Conservation (phyloP, 2,888 invertebrate genomes). For the Euphydryas editha region DNA sequence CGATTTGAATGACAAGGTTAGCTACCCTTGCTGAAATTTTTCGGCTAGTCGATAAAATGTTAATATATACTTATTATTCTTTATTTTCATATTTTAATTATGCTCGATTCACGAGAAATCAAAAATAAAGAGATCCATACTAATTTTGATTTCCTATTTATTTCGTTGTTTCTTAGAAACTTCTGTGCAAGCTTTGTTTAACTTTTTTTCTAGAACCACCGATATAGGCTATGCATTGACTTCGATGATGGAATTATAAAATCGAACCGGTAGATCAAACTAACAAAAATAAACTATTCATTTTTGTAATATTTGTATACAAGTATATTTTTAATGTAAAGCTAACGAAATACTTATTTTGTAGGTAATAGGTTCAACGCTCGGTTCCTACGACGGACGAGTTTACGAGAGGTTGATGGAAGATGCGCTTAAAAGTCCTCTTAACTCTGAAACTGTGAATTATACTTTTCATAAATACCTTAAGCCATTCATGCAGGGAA, state of each 20-base stretch:
- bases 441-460: conserved; percentile 91
- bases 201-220: too few species aligned
- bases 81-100: not conserved
- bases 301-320: too few species aligned
- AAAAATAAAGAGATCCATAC: too few species aligned
- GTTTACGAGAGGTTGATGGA: conserved; percentile 91
- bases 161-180: too few species aligned
- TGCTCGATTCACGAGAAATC: too few species aligned
- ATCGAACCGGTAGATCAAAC: too few species aligned
- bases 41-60: not conserved
- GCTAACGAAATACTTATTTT: not conserved
- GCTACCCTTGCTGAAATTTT: not conserved
- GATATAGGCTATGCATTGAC: too few species aligned
- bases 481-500: conserved; percentile 89
- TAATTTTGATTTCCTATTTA: too few species aligned
- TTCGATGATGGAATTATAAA: too few species aligned
- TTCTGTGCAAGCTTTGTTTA: too few species aligned
- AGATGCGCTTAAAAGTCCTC: conserved; percentile 90
- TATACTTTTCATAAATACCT: conserved; percentile 88
- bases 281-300: not conserved
- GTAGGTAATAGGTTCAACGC: conserved; percentile 84
- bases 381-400: conserved; percentile 92
- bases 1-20: conserved; percentile 90
- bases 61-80: too few species aligned
- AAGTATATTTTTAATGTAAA: too few species aligned